These are phyloP conservation scores for Tringa solitaria DNA, from an alignment of 2,113 vertebrate species.

Conservation along the genomic window DNA sequence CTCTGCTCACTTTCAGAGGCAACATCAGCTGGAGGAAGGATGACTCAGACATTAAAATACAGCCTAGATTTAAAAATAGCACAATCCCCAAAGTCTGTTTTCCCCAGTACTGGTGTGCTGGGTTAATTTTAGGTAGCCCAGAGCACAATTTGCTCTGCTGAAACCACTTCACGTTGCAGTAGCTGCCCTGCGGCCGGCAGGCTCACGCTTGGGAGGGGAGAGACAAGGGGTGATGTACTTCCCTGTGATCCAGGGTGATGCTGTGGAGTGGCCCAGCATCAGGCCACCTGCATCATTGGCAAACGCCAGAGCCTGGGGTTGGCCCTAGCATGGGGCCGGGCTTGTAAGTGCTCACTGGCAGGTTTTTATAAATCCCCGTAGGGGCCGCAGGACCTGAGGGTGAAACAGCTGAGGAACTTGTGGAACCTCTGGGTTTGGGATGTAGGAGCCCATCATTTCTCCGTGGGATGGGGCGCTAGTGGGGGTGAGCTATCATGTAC, in stretches of 20 bases:
- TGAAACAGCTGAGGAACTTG: neutral
- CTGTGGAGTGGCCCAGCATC: neutral
- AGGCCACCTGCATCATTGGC: neutral
- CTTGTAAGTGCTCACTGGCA: fast-evolving
- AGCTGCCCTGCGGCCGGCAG: neutral
- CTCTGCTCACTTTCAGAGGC: neutral
- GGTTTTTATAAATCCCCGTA: neutral
- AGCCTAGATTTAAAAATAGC: neutral
- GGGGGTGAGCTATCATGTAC: neutral
- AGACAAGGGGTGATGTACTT: neutral
- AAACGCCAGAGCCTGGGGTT: neutral
- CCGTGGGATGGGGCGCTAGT: neutral
- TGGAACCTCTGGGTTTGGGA: neutral
- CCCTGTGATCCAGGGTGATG: neutral
- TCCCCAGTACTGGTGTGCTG: neutral
- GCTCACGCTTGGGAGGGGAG: neutral
- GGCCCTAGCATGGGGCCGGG: too few relatives aligned
- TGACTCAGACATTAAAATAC: neutral
- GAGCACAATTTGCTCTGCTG: neutral
- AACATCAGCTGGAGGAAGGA: neutral
- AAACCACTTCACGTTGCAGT: neutral
- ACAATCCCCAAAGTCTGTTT: neutral
- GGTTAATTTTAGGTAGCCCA: neutral
- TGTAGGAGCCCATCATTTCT: neutral
- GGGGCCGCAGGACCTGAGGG: neutral